Conservation (phyloP, 1,140 invertebrate genomes). For the Triops cancriformis region DNA sequence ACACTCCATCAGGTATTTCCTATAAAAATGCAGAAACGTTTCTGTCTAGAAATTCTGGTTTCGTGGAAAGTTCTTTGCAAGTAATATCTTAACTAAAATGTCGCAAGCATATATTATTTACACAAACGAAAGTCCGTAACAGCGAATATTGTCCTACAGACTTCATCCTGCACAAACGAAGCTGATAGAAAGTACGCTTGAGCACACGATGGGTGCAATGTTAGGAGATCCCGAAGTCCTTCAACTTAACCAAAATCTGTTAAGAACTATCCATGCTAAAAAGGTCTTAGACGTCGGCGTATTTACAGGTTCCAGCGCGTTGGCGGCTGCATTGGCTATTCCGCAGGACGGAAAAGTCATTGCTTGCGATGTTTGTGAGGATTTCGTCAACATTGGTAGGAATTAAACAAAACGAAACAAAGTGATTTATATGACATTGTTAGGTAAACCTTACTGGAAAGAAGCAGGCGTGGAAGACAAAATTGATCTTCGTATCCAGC, state of each 20-base stretch:
- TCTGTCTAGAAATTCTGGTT: no score
- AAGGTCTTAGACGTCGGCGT: slow-evolving; percentile 40
- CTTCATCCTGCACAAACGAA: slow-evolving; percentile 25
- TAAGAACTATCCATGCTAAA: slow-evolving; percentile 36
- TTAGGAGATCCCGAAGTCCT: slow-evolving; percentile 38
- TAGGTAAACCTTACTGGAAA: slow-evolving; percentile 36
- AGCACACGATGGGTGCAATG: slow-evolving; percentile 32
- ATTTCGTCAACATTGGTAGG: slow-evolving; percentile 32
- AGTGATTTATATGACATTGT: no score
- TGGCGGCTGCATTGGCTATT: slow-evolving; percentile 38
- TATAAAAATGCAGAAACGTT: no score
- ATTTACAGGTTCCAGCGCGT: slow-evolving; percentile 38
- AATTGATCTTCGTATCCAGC: slow-evolving; percentile 37
- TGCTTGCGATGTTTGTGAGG: slow-evolving; percentile 37
- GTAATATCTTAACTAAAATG: no score
- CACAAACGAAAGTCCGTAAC: neutral
- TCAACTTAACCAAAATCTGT: slow-evolving; percentile 36
- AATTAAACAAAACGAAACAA: neutral
- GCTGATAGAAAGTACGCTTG: slow-evolving; percentile 28
- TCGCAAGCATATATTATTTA: no score
- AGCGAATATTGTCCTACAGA: slow-evolving; percentile 3
- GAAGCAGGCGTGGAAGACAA: slow-evolving; percentile 38
- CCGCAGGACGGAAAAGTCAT: slow-evolving; percentile 39
- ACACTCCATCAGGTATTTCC: slow-evolving; percentile 17
- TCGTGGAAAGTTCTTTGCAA: no score